Percentiles rank a stretch among this genome's conserved stretches.
These are phyloP conservation scores for Tinea semifulvella DNA, from an alignment of 2,888 invertebrate species.

Conservation along the genomic window DNA sequence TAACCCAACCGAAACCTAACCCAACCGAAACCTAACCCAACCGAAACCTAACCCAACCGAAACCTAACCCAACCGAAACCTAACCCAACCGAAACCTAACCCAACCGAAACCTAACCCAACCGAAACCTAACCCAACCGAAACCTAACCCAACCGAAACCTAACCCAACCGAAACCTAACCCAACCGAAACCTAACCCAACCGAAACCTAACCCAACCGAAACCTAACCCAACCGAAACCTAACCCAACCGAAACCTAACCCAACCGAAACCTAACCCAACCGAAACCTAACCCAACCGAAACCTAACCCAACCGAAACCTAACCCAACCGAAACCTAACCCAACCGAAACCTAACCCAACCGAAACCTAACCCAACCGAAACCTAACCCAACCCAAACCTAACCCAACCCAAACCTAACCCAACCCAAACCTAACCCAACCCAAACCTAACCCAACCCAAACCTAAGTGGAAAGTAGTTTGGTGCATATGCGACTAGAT, in stretches of 20 bases:
- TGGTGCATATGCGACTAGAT: too few species aligned
- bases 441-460: too few species aligned
- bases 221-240: constrained; percentile 18
- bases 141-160: constrained; percentile 16
- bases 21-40: neutral
- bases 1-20: neutral
- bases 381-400: constrained; percentile 15
- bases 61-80: neutral
- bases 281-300: too few species aligned
- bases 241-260: constrained; percentile 12
- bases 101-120: neutral
- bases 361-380: constrained; percentile 16
- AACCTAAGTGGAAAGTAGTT: too few species aligned
- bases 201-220: neutral
- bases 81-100: constrained; percentile 14
- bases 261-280: constrained; percentile 20
- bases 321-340: constrained; percentile 20
- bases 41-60: neutral
- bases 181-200: constrained; percentile 12
- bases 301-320: constrained; percentile 9
- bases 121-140: constrained; percentile 16
- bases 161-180: constrained; percentile 17
- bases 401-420: constrained; percentile 16
- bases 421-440: constrained; percentile 19
- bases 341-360: constrained; percentile 20